phyloP scores from a whole-genome alignment of 1,140 invertebrate species.

The Diorhabda elongata region DNA sequence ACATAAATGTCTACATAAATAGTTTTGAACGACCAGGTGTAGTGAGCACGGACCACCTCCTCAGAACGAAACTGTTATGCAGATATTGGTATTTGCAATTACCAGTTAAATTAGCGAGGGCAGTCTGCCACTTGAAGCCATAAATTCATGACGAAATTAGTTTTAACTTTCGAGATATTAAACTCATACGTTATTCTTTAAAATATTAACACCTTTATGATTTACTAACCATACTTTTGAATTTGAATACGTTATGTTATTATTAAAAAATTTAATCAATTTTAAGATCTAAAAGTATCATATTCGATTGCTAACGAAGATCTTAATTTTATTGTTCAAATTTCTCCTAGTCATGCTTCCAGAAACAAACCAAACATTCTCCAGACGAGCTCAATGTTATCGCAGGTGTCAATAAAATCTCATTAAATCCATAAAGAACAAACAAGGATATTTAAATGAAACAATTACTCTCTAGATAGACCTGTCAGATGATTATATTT shows the following conservation, averaged over 20 bases:
- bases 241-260: too few species aligned
- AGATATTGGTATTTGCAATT: conserved; percentile 2
- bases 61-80: not conserved
- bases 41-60: not conserved
- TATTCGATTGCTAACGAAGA: too few species aligned
- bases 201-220: too few species aligned
- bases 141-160: not conserved
- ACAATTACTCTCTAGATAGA: not conserved
- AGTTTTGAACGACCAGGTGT: conserved; percentile 1
- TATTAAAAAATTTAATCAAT: too few species aligned
- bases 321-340: too few species aligned
- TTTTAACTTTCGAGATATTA: not conserved
- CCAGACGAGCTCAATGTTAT: conserved; percentile 2
- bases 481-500: not conserved
- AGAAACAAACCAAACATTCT: not conserved
- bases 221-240: too few species aligned
- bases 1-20: conserved; percentile 3
- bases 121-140: not conserved
- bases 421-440: not conserved
- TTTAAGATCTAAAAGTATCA: too few species aligned
- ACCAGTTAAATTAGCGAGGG: not conserved
- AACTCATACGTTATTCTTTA: not conserved
- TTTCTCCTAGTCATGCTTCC: not conserved
- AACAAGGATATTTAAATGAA: conserved; percentile 3
- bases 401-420: not conserved